phyloP scores from a whole-genome alignment of 2,888 invertebrate species.

The Aspidiotus destructor region DNA sequence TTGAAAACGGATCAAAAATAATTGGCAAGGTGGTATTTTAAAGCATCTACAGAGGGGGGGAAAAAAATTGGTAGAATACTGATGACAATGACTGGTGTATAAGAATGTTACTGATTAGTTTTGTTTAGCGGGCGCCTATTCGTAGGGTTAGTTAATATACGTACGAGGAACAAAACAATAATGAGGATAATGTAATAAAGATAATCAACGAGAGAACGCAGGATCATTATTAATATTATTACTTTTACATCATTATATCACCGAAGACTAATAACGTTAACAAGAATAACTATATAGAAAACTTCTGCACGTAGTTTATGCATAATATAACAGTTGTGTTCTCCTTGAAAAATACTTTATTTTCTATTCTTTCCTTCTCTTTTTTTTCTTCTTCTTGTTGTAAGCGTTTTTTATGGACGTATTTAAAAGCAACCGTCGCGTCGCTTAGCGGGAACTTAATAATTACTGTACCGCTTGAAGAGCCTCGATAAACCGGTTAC shows the following conservation, averaged over 20 bases:
- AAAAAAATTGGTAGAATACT: no score
- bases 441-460: slow-evolving; percentile 17
- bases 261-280: slow-evolving; percentile 3
- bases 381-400: background rate
- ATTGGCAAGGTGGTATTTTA: no score
- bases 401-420: background rate
- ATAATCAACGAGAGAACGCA: no score
- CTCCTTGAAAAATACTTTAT: background rate
- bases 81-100: no score
- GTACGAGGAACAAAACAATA: no score
- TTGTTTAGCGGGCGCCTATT: no score
- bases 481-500: background rate
- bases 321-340: background rate
- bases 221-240: background rate
- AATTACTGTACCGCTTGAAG: background rate
- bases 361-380: background rate
- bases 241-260: background rate
- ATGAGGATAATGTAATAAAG: no score
- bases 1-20: no score
- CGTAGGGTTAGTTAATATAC: no score
- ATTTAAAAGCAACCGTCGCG: background rate
- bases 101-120: no score
- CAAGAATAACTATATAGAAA: slow-evolving; percentile 5
- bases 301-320: background rate
- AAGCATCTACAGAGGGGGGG: no score